These are phyloP conservation scores for Cheilosia grossa DNA, from an alignment of 2,888 invertebrate genomes.

Conservation along the genomic window DNA sequence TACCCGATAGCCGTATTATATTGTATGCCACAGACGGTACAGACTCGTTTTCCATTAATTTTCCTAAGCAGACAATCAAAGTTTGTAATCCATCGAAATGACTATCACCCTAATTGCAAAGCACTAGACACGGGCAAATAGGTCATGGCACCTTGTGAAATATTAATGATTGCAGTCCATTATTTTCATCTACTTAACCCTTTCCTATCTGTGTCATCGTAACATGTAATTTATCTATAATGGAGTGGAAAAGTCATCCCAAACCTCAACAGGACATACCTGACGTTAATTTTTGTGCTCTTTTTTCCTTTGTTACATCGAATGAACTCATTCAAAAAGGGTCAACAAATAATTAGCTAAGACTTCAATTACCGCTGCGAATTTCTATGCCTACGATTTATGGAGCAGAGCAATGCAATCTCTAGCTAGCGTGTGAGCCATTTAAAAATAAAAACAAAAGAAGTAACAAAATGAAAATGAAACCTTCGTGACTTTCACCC, in stretches of 20 bases:
- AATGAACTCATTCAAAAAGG: not conserved
- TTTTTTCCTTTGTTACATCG: too few species aligned
- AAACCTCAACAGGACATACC: not conserved
- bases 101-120: slow-evolving; percentile 70
- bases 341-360: slow-evolving; percentile 20
- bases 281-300: not conserved
- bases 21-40: too few species aligned
- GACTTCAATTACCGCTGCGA: slow-evolving; percentile 54
- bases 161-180: slow-evolving; percentile 61
- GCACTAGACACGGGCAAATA: slow-evolving; percentile 53
- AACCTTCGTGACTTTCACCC: slow-evolving; percentile 60
- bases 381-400: slow-evolving; percentile 43
- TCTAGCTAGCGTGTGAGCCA: slow-evolving; percentile 27
- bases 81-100: slow-evolving; percentile 56
- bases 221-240: slow-evolving; percentile 68
- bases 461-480: not conserved
- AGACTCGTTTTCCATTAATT: slow-evolving; percentile 9
- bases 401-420: slow-evolving; percentile 61
- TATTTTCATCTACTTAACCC: slow-evolving; percentile 48
- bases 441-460: not conserved
- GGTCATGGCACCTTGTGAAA: slow-evolving; percentile 64
- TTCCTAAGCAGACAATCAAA: not conserved
- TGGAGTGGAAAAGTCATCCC: slow-evolving; percentile 44
- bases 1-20: not conserved
- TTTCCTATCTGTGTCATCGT: slow-evolving; percentile 53